Conservation (phyloP, 2,797 vertebrate species). For the Crenichthys baileyi region DNA sequence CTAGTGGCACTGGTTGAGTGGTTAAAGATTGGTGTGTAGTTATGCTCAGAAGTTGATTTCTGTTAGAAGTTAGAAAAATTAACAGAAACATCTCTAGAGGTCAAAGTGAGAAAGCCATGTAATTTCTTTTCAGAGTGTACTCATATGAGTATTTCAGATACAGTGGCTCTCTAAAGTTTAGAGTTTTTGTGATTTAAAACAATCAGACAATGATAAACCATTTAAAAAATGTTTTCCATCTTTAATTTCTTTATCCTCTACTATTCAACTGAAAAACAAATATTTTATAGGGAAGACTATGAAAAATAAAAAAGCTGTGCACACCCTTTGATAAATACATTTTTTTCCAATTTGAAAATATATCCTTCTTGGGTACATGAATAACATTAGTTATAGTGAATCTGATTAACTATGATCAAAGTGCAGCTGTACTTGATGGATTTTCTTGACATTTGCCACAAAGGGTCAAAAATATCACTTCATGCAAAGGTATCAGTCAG, state of each 20-base stretch:
- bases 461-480: no score
- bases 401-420: no score
- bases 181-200: neutral
- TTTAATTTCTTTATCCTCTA: neutral
- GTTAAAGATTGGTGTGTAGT: neutral
- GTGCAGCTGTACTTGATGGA: no score
- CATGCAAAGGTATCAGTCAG: no score
- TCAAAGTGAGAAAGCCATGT: neutral
- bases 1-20: neutral
- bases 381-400: no score
- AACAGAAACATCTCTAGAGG: neutral
- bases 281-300: neutral
- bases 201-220: no score
- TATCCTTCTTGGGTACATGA: no score
- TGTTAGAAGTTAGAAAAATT: neutral
- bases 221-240: neutral
- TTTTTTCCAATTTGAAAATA: neutral
- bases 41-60: neutral
- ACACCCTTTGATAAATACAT: no score
- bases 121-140: neutral
- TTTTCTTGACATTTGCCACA: no score
- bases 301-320: neutral
- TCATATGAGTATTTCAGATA: neutral
- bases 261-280: neutral
- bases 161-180: no score